A percentile compares a stretch with the other conserved stretches of the same genome.
Evolutionary conservation across 2,113 vertebrate species (phyloP).

Genomic region (Hippocampus guttulatus): DNA sequence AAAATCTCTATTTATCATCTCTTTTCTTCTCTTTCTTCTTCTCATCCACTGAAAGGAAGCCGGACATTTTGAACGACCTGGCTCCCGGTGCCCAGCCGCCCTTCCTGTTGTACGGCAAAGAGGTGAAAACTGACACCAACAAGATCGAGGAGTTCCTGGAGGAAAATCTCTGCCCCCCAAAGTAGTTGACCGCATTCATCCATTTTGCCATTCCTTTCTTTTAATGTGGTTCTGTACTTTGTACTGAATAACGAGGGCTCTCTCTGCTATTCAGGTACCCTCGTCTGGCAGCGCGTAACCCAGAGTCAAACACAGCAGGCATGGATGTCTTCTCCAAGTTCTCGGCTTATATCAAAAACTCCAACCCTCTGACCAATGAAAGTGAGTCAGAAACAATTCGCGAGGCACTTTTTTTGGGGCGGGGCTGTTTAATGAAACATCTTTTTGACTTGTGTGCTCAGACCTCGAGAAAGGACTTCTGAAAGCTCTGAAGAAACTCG

Average conservation of each 20-base stretch:
- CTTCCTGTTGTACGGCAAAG: slow-evolving; percentile 79
- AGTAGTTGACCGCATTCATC: slow-evolving; percentile 56
- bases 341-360: slow-evolving; percentile 89
- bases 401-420: too few species aligned
- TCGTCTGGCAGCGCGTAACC: slow-evolving; percentile 80
- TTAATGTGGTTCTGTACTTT: not conserved
- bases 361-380: slow-evolving; percentile 79
- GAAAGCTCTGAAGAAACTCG: slow-evolving; percentile 82
- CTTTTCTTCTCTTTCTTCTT: not conserved
- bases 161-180: slow-evolving; percentile 81
- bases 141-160: slow-evolving; percentile 93
- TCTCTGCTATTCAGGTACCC: slow-evolving; percentile 72
- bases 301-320: slow-evolving; percentile 88
- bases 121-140: slow-evolving; percentile 91
- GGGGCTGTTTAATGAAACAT: too few species aligned
- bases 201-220: not conserved
- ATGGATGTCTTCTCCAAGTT: slow-evolving; percentile 89
- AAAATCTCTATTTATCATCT: not conserved
- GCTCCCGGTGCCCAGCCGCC: slow-evolving; percentile 87
- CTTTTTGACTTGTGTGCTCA: slow-evolving; percentile 40
- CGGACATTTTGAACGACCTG: slow-evolving; percentile 81
- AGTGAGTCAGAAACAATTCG: slow-evolving; percentile 66
- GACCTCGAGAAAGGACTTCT: slow-evolving; percentile 85
- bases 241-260: not conserved
- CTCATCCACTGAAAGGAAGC: slow-evolving; percentile 68